Evolutionary conservation across 2,888 invertebrate genomes (phyloP).

Genomic region (Aelia acuminata): DNA sequence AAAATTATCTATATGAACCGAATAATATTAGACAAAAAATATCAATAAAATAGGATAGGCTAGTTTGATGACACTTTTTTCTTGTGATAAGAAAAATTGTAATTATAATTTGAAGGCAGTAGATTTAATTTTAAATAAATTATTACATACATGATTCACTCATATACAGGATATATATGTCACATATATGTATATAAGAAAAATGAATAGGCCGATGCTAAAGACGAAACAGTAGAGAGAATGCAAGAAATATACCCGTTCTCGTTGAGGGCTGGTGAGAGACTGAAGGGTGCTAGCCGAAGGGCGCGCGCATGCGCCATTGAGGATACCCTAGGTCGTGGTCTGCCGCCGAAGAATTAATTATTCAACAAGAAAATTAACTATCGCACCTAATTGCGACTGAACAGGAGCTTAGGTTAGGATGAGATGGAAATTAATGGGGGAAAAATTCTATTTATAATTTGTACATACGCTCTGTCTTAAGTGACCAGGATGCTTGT

Average conservation of each 20-base stretch:
- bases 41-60: no score
- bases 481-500: no score
- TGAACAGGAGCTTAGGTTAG: no score
- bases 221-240: constrained; percentile 1
- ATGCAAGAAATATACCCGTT: constrained; percentile 14
- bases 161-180: background rate
- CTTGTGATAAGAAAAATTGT: no score
- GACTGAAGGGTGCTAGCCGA: constrained; percentile 49
- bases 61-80: no score
- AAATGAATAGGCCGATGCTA: constrained; percentile 20
- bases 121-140: background rate
- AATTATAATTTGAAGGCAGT: no score
- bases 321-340: background rate
- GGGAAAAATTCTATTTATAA: no score
- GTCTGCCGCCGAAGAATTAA: background rate
- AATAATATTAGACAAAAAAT: no score
- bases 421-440: no score
- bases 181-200: background rate
- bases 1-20: no score
- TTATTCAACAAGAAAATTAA: background rate
- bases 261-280: constrained; percentile 34
- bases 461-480: no score
- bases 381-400: no score
- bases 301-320: constrained; percentile 33
- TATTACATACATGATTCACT: background rate